Conservation (phyloP, 2,888 invertebrate genomes). For the Stratiomys singularior region DNA sequence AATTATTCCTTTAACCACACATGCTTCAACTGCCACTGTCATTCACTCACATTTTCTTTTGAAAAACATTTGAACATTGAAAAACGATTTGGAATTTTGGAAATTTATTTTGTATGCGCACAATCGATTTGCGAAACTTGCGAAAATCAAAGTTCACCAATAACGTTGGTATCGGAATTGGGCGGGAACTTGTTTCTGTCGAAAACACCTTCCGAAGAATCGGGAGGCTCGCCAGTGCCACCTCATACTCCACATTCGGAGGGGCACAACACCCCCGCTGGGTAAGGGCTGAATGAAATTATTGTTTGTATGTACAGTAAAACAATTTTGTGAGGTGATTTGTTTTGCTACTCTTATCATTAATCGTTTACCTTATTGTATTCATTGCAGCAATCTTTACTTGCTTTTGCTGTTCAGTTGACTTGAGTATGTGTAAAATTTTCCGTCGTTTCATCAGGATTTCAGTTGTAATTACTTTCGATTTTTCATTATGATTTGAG, state of each 20-base stretch:
- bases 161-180: conserved; percentile 94
- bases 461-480: too few relatives aligned
- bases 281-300: conserved; percentile 59
- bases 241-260: conserved; percentile 73
- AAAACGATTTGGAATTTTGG: conserved; percentile 26
- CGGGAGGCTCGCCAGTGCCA: conserved; percentile 75
- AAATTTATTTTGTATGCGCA: conserved; percentile 4
- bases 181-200: conserved; percentile 92
- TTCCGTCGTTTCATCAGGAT: too few relatives aligned
- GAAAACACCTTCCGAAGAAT: conserved; percentile 92
- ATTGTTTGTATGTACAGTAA: background rate
- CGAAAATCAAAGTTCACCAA: conserved; percentile 77
- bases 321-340: too few relatives aligned
- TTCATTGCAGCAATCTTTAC: too few relatives aligned
- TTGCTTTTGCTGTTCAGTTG: too few relatives aligned
- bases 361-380: too few relatives aligned
- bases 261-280: conserved; percentile 68
- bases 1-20: conserved; percentile 15
- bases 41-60: conserved; percentile 7
- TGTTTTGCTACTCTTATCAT: too few relatives aligned
- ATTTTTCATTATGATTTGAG: too few relatives aligned
- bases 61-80: conserved; percentile 4
- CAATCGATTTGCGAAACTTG: conserved; percentile 14
- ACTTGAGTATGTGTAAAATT: too few relatives aligned
- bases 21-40: conserved; percentile 2